phyloP scores from a whole-genome alignment of 2,888 invertebrate genomes.

The Alcis repandata region DNA sequence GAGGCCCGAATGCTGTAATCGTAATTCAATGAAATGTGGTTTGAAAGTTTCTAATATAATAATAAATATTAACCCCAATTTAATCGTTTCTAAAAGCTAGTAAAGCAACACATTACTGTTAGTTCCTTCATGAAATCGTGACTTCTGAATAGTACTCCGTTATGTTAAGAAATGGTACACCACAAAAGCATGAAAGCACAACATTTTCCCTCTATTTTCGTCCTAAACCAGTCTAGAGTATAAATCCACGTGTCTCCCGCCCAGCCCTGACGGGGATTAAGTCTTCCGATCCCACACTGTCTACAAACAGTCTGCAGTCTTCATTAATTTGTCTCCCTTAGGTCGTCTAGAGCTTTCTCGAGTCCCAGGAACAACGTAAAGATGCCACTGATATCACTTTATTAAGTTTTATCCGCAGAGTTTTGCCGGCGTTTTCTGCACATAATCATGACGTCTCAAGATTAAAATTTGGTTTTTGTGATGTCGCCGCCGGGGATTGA shows the following conservation, averaged over 20 bases:
- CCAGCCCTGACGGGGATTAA: constrained; percentile 34
- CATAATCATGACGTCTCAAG: neutral
- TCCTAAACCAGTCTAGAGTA: constrained; percentile 17
- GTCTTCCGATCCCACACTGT: constrained; percentile 31
- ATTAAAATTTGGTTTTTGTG: neutral
- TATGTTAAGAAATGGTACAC: neutral
- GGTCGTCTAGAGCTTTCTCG: constrained; percentile 20
- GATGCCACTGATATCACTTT: constrained; percentile 19
- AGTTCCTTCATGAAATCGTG: too few relatives aligned
- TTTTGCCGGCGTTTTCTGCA: neutral
- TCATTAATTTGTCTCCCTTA: constrained; percentile 33
- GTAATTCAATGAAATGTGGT: too few relatives aligned
- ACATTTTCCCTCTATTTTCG: constrained; percentile 13
- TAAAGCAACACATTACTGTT: too few relatives aligned
- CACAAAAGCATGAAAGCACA: neutral
- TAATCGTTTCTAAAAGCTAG: too few relatives aligned
- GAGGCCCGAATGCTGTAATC: too few relatives aligned
- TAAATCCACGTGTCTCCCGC: constrained; percentile 25
- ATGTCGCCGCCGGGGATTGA: neutral
- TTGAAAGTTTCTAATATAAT: too few relatives aligned
- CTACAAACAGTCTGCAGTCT: constrained; percentile 24
- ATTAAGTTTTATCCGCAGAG: constrained; percentile 8
- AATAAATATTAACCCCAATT: too few relatives aligned
- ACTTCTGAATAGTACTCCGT: too few relatives aligned
- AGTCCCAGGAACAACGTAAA: constrained; percentile 11